A percentile compares a stretch with the other conserved stretches of the same genome.
Evolutionary conservation across 2,113 vertebrate genomes (phyloP).

Genomic region (Heterochromis multidens): DNA sequence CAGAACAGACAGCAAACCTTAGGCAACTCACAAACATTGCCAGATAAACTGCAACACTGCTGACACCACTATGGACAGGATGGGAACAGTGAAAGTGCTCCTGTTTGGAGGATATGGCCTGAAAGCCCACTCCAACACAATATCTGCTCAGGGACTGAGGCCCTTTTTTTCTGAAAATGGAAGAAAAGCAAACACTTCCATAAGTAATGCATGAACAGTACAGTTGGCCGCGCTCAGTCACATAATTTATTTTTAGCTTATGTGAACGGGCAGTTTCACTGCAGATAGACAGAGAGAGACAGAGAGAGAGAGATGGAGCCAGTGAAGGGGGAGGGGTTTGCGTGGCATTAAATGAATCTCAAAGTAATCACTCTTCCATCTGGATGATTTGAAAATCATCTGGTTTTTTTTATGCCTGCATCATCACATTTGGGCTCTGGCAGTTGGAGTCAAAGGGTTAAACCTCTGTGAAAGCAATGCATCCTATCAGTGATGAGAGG

Average conservation of each 20-base stretch:
- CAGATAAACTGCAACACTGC: background rate
- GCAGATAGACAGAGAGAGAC: conserved; percentile 17
- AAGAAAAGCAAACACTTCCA: conserved; percentile 68
- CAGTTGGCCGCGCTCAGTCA: conserved; percentile 64
- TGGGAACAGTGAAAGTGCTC: background rate
- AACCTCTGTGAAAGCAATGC: background rate
- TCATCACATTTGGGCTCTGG: background rate
- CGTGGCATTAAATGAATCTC: conserved; percentile 45
- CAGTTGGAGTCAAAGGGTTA: conserved; percentile 8
- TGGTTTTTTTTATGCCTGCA: conserved; percentile 12
- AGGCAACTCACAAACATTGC: background rate
- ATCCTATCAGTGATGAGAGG: background rate
- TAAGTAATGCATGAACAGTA: conserved; percentile 76
- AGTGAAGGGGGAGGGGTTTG: conserved; percentile 43
- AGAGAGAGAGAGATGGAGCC: background rate
- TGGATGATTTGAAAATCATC: conserved; percentile 57
- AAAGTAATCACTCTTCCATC: conserved; percentile 63
- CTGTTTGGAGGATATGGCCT: background rate
- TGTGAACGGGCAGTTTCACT: conserved; percentile 67
- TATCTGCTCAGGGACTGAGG: background rate
- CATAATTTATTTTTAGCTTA: conserved; percentile 75
- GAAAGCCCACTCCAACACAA: conserved; percentile 4
- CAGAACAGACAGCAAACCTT: background rate
- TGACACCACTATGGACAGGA: background rate
- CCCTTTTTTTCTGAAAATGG: conserved; percentile 10